Percentiles rank a stretch among this genome's conserved stretches.
phyloP scores from a whole-genome alignment of 2,888 invertebrate genomes.

The Adela reaumurella region DNA sequence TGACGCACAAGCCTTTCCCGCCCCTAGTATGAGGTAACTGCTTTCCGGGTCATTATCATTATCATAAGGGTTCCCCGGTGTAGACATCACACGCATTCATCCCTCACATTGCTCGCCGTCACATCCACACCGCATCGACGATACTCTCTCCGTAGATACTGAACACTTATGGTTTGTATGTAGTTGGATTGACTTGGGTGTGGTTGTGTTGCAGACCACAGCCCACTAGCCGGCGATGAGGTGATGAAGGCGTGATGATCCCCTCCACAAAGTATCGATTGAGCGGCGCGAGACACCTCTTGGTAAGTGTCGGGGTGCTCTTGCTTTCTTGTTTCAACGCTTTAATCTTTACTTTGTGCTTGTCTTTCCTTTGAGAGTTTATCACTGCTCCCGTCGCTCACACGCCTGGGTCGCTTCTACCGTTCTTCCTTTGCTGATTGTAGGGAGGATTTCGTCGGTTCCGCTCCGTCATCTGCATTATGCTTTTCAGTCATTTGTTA shows the following conservation, averaged over 20 bases:
- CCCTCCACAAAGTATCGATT: constrained; percentile 52
- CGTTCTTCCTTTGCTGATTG: too few relatives aligned
- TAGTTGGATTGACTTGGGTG: constrained; percentile 8
- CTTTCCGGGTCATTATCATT: too few relatives aligned
- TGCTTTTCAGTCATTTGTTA: too few relatives aligned
- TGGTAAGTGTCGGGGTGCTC: constrained; percentile 56
- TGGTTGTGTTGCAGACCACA: constrained; percentile 15
- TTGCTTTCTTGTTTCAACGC: constrained; percentile 44
- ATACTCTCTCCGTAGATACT: neutral
- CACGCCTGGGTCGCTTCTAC: too few relatives aligned
- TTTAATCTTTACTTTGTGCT: constrained; percentile 56
- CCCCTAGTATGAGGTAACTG: constrained; percentile 74
- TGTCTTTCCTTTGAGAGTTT: constrained; percentile 15
- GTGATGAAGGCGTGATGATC: constrained; percentile 42
- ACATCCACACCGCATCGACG: constrained; percentile 24
- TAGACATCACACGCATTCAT: constrained; percentile 52
- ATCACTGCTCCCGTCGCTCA: neutral
- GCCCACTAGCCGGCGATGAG: constrained; percentile 12
- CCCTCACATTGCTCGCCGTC: constrained; percentile 26
- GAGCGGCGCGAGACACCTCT: constrained; percentile 48
- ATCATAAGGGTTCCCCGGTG: too few relatives aligned
- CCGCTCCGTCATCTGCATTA: too few relatives aligned
- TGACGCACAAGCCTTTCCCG: constrained; percentile 75
- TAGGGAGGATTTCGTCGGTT: too few relatives aligned
- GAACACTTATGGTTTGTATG: neutral